Evolutionary conservation across 2,113 vertebrate species (phyloP), one percentile per base, ranked within the genome.

Genomic region (Dromas ardeola): DNA sequence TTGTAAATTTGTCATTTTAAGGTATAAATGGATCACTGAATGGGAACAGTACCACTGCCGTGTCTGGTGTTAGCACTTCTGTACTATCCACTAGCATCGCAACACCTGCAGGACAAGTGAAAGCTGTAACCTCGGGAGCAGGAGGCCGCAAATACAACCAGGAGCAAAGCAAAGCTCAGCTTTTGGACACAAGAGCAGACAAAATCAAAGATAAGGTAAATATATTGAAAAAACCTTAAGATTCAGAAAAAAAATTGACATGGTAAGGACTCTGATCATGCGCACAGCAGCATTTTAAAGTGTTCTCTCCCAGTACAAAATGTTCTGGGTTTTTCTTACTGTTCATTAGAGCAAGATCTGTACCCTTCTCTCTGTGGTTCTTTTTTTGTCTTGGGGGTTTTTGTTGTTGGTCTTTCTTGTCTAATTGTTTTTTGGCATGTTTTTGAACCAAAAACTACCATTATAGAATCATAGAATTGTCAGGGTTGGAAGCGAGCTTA

Each of bases 141-240:
- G 99, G 98, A 95, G 98, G 88, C 79, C 96, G 95, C 85, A 98
- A 98, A 61, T 98, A 97, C 98, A 97, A 95, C 94, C 98, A 97
- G 82, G 98, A 98, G 71, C 98, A 98, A 95, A 98, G 95, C 84
- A 97, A 96, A 90, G 96, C 74, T 80, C 98, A 99, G 91, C 79
- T 98, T 95, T 95, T 98, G 91, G 98, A 98, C 78, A 95, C 96
- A 79, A 97, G 98, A 95, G 52, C 93, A 89, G 98, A 98, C 88
- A 99, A 98, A 97, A 98, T 98, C 88, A 99, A 99, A 97, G 99
- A 99, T 67, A 99, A 99, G 98, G 99, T 99, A 97, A 98, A 97
- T 89, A 77, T 17, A 45, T 29, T 56, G 12, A 81, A 93, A 62
- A 63, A 10, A 3, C 1, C 4, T 14, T 27, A 81, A 36, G 20